Evolutionary conservation across 2,113 vertebrate species (phyloP).

Genomic region (Nycticebus coucang): DNA sequence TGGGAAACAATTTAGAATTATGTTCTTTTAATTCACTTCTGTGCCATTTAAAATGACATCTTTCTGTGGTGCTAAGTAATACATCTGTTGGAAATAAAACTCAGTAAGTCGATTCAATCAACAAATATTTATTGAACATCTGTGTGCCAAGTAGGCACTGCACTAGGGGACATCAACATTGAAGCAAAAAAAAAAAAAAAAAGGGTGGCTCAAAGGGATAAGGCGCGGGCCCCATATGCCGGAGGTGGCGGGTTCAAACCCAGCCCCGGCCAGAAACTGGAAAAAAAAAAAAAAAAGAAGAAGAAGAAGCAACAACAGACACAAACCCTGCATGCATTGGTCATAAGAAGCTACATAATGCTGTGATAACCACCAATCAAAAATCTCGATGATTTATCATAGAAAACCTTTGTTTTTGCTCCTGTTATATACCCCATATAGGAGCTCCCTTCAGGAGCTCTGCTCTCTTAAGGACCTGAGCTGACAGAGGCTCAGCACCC

Average conservation of each 20-base stretch:
- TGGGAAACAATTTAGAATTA: neutral
- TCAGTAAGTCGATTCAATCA: neutral
- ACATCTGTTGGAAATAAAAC: neutral
- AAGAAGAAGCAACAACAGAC: neutral
- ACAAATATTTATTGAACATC: neutral
- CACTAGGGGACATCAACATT: neutral
- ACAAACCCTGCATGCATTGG: neutral
- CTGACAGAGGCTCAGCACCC: neutral
- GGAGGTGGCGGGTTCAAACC: no score
- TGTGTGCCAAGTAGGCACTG: neutral
- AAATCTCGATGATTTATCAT: neutral
- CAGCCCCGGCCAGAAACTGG: no score
- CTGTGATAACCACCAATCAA: neutral
- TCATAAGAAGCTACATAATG: neutral
- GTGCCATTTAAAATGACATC: neutral
- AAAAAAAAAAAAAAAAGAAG: no score
- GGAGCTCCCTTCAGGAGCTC: neutral
- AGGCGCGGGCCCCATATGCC: no score
- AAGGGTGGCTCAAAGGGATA: no score
- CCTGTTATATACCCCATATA: neutral
- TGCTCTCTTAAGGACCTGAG: neutral
- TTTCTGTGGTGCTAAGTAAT: neutral
- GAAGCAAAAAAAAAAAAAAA: neutral
- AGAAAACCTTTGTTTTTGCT: neutral
- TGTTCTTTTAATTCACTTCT: neutral